Evolutionary conservation across 2,113 vertebrate genomes (phyloP).

Genomic region (Varanus komodoensis): DNA sequence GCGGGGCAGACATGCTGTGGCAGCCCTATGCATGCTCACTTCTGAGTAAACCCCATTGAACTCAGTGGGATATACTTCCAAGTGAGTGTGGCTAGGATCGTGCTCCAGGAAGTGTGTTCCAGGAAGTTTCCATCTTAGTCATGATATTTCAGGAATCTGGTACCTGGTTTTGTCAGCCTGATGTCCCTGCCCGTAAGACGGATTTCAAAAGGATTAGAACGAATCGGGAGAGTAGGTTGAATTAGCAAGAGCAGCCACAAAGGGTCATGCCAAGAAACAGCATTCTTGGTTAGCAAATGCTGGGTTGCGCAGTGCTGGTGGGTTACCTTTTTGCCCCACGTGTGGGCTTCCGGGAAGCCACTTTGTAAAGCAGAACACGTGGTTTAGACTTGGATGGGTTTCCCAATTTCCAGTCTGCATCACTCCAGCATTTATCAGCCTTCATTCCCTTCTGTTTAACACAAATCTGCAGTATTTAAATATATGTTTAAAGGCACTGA

Average conservation of each 20-base stretch:
- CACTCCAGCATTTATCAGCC: not conserved
- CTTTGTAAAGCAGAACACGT: too few relatives aligned
- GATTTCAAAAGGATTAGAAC: not conserved
- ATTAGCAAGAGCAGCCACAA: too few relatives aligned
- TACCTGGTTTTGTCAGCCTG: not conserved
- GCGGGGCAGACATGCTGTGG: not conserved
- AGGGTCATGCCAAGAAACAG: not conserved
- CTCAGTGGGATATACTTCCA: too few relatives aligned
- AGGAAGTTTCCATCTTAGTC: not conserved
- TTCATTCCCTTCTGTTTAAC: too few relatives aligned
- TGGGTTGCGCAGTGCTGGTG: not conserved
- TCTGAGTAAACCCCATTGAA: too few relatives aligned
- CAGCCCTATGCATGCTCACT: not conserved
- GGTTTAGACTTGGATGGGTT: too few relatives aligned
- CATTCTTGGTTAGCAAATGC: not conserved
- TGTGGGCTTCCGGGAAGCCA: too few relatives aligned
- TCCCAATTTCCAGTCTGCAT: too few relatives aligned
- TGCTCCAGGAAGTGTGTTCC: not conserved
- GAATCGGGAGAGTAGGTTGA: not conserved
- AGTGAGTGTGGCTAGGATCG: not conserved
- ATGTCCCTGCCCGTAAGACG: too few relatives aligned
- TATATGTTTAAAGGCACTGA: too few relatives aligned
- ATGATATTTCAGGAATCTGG: not conserved
- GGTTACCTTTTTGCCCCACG: too few relatives aligned
- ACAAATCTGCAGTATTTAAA: too few relatives aligned